Conservation (phyloP, 2,797 vertebrate genomes). For the Amniataba percoides region DNA sequence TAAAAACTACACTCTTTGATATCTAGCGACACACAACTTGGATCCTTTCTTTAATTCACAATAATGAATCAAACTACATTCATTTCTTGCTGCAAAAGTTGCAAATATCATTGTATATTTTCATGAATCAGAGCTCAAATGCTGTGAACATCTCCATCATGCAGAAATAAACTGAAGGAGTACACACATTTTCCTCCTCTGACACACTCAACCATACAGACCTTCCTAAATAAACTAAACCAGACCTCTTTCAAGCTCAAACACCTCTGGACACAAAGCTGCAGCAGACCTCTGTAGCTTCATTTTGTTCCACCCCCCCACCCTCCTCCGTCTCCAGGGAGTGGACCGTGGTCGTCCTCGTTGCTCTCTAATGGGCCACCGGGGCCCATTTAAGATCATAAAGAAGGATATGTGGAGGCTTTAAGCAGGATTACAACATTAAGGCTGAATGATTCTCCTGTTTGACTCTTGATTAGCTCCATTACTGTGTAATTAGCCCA, state of each 20-base stretch:
- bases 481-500: conserved; percentile 75
- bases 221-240: conserved; percentile 31
- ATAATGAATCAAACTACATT: not conserved
- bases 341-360: conserved; percentile 61
- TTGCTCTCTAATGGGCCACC: conserved; percentile 72
- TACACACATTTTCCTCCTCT: not conserved
- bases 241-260: conserved; percentile 50
- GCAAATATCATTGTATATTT: not conserved
- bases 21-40: not conserved
- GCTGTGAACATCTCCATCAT: conserved; percentile 4
- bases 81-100: too few species aligned
- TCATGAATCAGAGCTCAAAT: conserved; percentile 2
- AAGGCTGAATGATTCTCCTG: conserved; percentile 62
- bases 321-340: conserved; percentile 41
- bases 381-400: conserved; percentile 80
- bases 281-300: conserved; percentile 14
- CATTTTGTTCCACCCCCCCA: conserved; percentile 28
- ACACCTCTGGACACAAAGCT: conserved; percentile 24
- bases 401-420: conserved; percentile 70
- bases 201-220: not conserved
- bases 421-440: conserved; percentile 71
- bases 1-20: not conserved
- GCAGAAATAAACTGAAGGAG: not conserved
- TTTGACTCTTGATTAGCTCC: conserved; percentile 74
- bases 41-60: not conserved